These are phyloP conservation scores for Drosophila takahashii DNA, from an alignment of 1,140 invertebrate genomes.

Conservation along the genomic window DNA sequence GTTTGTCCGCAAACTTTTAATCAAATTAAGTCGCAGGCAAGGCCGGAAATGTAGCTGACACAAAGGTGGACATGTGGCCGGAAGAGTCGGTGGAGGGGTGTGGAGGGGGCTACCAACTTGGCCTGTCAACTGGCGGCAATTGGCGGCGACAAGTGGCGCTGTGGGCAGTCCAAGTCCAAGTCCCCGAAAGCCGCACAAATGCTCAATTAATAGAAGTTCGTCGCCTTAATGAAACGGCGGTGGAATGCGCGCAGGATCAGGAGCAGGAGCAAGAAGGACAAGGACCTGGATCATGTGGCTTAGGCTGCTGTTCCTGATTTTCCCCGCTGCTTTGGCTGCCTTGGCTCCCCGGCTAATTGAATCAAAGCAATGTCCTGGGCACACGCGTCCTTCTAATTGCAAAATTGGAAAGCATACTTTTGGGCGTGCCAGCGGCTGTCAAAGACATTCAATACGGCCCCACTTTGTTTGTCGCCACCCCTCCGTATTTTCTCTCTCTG, in stretches of 20 bases:
- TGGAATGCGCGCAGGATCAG: conserved; percentile 16
- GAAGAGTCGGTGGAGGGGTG: not conserved
- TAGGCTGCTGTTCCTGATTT: conserved; percentile 22
- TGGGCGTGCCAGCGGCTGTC: conserved; percentile 61
- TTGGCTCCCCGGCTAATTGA: conserved; percentile 65
- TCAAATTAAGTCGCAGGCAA: conserved; percentile 78
- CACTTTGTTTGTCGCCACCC: conserved; percentile 11
- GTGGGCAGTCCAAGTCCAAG: conserved; percentile 45
- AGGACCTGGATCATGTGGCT: conserved; percentile 67
- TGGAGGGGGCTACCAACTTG: conserved; percentile 46
- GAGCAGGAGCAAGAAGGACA: conserved; percentile 31
- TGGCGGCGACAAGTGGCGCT: conserved; percentile 70
- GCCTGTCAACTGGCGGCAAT: conserved; percentile 62
- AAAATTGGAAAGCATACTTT: conserved; percentile 77
- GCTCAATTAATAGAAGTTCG: conserved; percentile 80
- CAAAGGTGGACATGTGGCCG: conserved; percentile 70
- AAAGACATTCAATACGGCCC: conserved; percentile 66
- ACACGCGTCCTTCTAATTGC: conserved; percentile 68
- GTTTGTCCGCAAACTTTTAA: conserved; percentile 73
- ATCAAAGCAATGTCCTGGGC: conserved; percentile 66
- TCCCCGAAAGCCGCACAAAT: conserved; percentile 68
- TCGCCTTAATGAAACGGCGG: conserved; percentile 66
- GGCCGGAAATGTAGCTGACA: conserved; percentile 68
- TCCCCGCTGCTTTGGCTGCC: conserved; percentile 23
- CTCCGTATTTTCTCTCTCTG: not conserved